phyloP scores from a whole-genome alignment of 2,113 vertebrate species.

The Mus pahari region DNA sequence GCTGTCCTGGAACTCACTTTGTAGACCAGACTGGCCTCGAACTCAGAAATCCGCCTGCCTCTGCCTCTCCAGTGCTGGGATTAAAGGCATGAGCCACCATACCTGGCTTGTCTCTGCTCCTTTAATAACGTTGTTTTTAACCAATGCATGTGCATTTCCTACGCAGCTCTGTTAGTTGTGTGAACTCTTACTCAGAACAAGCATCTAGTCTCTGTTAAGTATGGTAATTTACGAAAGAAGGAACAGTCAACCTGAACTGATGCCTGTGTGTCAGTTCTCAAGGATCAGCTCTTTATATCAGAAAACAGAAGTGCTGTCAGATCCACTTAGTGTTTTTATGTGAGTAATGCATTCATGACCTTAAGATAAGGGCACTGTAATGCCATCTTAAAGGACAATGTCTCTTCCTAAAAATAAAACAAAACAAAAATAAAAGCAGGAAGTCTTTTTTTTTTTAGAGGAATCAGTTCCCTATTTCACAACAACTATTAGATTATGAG shows the following conservation, averaged over 20 bases:
- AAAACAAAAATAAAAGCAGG: not conserved
- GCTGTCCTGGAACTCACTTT: no score
- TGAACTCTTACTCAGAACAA: not conserved
- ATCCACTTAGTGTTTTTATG: not conserved
- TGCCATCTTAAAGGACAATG: not conserved
- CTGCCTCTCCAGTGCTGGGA: no score
- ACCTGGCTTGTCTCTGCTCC: not conserved
- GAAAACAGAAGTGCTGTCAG: not conserved
- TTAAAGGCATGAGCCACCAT: no score
- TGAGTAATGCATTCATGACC: constrained; percentile 24
- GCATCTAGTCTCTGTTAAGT: not conserved
- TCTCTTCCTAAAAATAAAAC: not conserved
- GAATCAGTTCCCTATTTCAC: not conserved
- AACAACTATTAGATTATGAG: not conserved
- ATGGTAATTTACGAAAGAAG: not conserved
- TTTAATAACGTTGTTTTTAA: not conserved
- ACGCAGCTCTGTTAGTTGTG: not conserved
- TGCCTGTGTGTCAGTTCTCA: not conserved
- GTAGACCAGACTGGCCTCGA: no score
- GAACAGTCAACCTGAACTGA: not conserved
- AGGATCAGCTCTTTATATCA: not conserved
- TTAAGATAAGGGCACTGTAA: constrained; percentile 9
- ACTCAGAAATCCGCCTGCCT: no score
- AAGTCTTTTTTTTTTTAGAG: not conserved
- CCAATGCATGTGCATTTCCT: not conserved